Conservation (phyloP, 1,140 invertebrate species). For the Ceratina japonica region DNA sequence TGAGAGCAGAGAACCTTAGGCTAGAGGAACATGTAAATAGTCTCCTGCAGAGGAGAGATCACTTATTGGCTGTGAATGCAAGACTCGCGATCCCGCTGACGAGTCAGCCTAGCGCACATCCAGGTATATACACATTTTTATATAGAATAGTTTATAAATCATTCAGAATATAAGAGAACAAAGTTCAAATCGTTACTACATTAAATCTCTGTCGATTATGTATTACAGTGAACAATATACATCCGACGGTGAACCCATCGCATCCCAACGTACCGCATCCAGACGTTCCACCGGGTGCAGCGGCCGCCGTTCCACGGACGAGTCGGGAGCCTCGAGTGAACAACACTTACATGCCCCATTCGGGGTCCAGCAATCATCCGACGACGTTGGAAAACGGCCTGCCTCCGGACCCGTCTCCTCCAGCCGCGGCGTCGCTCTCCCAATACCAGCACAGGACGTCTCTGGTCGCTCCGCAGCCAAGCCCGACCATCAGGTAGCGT, state of each 20-base stretch:
- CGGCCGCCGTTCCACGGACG: conserved; percentile 70
- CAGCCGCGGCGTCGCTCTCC: conserved; percentile 70
- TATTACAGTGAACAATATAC: conserved; percentile 80
- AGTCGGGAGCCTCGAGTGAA: conserved; percentile 72
- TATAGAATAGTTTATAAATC: conserved; percentile 12
- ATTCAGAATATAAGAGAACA: too few relatives aligned
- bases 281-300: conserved; percentile 67
- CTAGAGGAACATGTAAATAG: conserved; percentile 95
- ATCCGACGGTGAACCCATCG: conserved; percentile 76
- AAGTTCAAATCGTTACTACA: background rate
- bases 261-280: conserved; percentile 75
- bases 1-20: conserved; percentile 94
- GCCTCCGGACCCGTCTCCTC: conserved; percentile 77
- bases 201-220: background rate
- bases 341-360: conserved; percentile 74
- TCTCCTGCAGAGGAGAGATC: conserved; percentile 92
- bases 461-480: conserved; percentile 76
- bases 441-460: conserved; percentile 78
- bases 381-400: conserved; percentile 79
- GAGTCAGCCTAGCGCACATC: conserved; percentile 78
- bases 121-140: conserved; percentile 66
- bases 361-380: conserved; percentile 72
- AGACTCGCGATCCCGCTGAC: conserved; percentile 92
- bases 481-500: conserved; percentile 79
- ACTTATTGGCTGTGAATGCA: conserved; percentile 96